A percentile compares a stretch with the other conserved stretches of the same genome.
Conservation (phyloP, 2,888 invertebrate genomes). For the Drosophila putrida region DNA sequence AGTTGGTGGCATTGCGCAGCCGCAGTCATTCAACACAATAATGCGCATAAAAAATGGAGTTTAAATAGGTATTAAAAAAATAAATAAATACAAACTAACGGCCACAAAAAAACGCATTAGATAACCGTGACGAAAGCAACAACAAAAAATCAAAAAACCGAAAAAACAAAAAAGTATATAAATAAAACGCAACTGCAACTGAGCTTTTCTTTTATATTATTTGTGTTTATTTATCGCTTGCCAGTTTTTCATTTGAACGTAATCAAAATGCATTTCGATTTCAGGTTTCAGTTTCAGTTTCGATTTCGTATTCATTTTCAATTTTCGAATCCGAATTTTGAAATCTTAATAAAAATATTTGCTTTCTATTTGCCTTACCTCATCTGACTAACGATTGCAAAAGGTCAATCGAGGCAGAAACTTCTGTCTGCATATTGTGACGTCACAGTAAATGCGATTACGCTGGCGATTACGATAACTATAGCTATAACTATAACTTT, state of each 20-base stretch:
- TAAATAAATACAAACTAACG: conserved; percentile 24
- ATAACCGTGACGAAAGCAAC: conserved; percentile 72
- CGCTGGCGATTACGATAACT: conserved; percentile 12
- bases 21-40: conserved; percentile 21
- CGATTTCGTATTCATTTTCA: conserved; percentile 14
- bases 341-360: conserved; percentile 33
- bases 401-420: conserved; percentile 41
- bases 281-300: conserved; percentile 47
- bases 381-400: conserved; percentile 37
- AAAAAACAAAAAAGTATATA: too few relatives aligned
- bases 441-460: conserved; percentile 41
- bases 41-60: conserved; percentile 16
- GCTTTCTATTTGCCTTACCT: conserved; percentile 45
- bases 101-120: conserved; percentile 43
- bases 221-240: conserved; percentile 54
- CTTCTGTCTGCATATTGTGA: conserved; percentile 38
- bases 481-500: conserved; percentile 7
- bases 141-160: conserved; percentile 5
- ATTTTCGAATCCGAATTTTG: conserved; percentile 29
- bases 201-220: conserved; percentile 46
- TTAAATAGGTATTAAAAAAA: conserved; percentile 25
- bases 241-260: conserved; percentile 55
- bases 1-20: conserved; percentile 44
- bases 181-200: conserved; percentile 14
- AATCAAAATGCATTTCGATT: conserved; percentile 70